phyloP scores from a whole-genome alignment of 1,140 invertebrate species.

The Neoseiulus cucumeris region DNA sequence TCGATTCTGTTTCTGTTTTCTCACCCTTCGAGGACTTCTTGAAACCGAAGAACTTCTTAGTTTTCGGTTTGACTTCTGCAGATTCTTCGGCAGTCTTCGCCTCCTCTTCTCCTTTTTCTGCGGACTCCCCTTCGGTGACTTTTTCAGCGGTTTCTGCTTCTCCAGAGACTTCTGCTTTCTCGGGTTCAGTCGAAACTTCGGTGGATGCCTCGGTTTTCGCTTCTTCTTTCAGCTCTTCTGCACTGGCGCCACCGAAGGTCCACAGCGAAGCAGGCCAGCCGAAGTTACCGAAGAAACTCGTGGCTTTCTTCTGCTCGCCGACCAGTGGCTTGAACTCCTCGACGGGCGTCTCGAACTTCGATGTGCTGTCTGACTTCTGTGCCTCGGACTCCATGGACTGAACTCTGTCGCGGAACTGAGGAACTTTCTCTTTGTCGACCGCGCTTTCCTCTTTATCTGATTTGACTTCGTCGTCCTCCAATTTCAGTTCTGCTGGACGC shows the following conservation, averaged over 20 bases:
- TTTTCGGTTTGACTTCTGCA: background rate
- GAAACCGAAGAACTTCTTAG: too few relatives aligned
- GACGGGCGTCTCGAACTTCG: background rate
- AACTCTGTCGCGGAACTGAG: background rate
- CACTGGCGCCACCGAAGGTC: background rate
- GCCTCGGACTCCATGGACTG: slow-evolving; percentile 5
- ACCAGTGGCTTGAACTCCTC: slow-evolving; percentile 8
- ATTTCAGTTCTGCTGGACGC: background rate
- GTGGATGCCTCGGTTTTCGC: background rate
- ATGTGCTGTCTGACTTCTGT: slow-evolving; percentile 1
- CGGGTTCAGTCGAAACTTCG: background rate
- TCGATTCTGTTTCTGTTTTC: background rate
- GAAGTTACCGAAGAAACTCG: slow-evolving; percentile 6
- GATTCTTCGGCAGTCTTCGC: background rate
- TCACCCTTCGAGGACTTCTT: background rate
- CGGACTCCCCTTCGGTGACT: background rate
- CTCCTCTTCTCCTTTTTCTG: background rate
- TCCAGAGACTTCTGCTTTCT: background rate
- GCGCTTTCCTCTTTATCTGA: background rate
- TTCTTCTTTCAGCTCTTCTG: background rate
- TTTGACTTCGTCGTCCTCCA: background rate
- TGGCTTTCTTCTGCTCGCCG: background rate
- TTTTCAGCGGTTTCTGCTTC: background rate
- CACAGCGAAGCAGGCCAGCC: slow-evolving; percentile 2
- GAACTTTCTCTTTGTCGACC: background rate